Evolutionary conservation across 2,113 vertebrate species (phyloP), one percentile per base, ranked within the genome.

Genomic region (Brevimyrus niger): DNA sequence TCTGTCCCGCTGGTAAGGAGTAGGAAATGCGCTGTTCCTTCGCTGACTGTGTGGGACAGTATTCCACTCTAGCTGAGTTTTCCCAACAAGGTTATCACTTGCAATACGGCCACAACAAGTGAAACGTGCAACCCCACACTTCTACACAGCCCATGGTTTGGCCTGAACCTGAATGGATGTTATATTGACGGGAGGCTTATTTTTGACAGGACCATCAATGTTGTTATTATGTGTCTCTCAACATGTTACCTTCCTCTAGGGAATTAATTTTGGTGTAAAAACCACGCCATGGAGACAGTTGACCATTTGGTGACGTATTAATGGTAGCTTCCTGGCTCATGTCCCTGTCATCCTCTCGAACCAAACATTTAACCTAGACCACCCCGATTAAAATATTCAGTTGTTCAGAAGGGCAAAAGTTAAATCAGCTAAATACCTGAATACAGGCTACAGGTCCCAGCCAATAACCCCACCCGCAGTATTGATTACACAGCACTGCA

Each of bases 1-100:
- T 82, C 90, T 90, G 82, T 89, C 90, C 91, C 85, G 44, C 89
- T 51, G 90, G 53, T 90, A 55, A 80, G 42, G 51, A 13, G 82
- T 21, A 83, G n/a, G 88, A 87, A 90, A 89, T 87, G 46, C 31
- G 9, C 23, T 27, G 4, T 85, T 55, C 21, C 61, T 42, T 87
- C 15, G 21, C 7, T n/a, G 46, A 21, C 46, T 31, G 83, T 86
- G 83, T 31, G 83, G 69, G 84, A 73, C 46, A 87, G 7, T 27
- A 46, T 27, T 86, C 73, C 15, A 48, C n/a, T 7, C 47, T 88
- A 69, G 51, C 88, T 83, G 61, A 88, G 88, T 90, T 89, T 88
- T 44, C n/a, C 51, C 86, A 90, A 89, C 89, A 87, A 90, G 61
- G 48, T 38, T 51, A 88, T 87, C 50, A 53, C 83, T 53, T 80